phyloP scores from a whole-genome alignment of 2,888 invertebrate genomes.

The Frankliniella fusca region DNA sequence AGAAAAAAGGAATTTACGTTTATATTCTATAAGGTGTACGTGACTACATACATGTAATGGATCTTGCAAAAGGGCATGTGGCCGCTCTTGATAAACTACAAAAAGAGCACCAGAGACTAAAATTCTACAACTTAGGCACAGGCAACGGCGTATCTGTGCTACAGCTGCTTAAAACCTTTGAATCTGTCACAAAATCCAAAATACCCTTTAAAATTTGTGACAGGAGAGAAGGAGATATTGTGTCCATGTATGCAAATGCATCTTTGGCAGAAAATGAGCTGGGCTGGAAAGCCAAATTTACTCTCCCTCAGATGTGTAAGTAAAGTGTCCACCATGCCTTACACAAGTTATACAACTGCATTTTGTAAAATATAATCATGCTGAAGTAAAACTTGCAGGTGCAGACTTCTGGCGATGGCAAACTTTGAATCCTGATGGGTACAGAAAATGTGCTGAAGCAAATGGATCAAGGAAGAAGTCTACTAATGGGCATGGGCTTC shows the following conservation, averaged over 20 bases:
- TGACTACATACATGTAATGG: constrained; percentile 96
- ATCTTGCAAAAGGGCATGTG: constrained; percentile 90
- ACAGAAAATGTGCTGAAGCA: constrained; percentile 43
- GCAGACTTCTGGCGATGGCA: constrained; percentile 95
- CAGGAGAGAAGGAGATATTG: constrained; percentile 82
- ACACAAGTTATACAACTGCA: constrained; percentile 23
- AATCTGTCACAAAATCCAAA: constrained; percentile 73
- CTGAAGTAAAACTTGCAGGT: constrained; percentile 53
- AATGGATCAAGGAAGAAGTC: background rate
- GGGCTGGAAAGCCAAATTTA: constrained; percentile 75
- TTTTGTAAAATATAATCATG: constrained; percentile 25
- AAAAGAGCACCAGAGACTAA: constrained; percentile 60
- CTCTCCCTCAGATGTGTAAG: constrained; percentile 86
- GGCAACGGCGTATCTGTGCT: constrained; percentile 86
- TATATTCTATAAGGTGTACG: constrained; percentile 66
- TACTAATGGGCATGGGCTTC: background rate
- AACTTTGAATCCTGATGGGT: constrained; percentile 84
- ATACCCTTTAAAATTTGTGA: constrained; percentile 71
- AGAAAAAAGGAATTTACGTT: too few relatives aligned
- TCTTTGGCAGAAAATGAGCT: constrained; percentile 73
- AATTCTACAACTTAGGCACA: constrained; percentile 90
- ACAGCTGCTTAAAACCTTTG: constrained; percentile 82
- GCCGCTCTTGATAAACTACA: constrained; percentile 79
- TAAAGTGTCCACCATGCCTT: constrained; percentile 28
- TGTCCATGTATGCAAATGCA: constrained; percentile 86